phyloP scores from a whole-genome alignment of 2,797 vertebrate species.

The Crocodylus rhombifer region DNA sequence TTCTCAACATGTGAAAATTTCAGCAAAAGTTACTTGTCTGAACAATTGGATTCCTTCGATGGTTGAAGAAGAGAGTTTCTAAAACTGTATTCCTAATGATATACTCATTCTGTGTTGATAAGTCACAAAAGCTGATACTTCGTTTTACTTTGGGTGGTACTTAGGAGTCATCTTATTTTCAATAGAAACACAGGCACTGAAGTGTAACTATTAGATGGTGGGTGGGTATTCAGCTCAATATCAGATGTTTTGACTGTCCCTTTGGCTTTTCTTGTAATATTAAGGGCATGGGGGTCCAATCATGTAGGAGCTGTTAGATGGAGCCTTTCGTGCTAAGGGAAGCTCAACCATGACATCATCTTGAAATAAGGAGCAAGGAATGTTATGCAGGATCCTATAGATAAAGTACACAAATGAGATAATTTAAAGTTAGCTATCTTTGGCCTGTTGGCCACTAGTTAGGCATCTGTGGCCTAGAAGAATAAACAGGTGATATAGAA shows the following conservation, averaged over 20 bases:
- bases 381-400: neutral
- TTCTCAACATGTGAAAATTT: neutral
- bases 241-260: neutral
- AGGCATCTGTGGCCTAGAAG: conserved; percentile 9
- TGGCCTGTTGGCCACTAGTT: neutral
- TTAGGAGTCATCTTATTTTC: neutral
- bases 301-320: neutral
- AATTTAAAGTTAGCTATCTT: neutral
- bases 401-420: neutral
- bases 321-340: neutral
- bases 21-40: neutral
- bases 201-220: fast-evolving
- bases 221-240: neutral
- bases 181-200: neutral
- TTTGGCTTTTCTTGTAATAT: neutral
- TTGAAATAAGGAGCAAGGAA: neutral
- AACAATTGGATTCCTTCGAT: neutral
- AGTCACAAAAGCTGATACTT: neutral
- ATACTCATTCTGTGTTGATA: neutral
- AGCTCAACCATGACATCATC: neutral
- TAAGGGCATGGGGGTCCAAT: neutral
- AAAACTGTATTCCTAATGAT: neutral
- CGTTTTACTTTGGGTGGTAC: neutral
- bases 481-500: neutral
- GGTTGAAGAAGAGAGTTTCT: neutral